These are phyloP conservation scores for Mayetiola destructor DNA, from an alignment of 2,888 invertebrate genomes.

Conservation along the genomic window DNA sequence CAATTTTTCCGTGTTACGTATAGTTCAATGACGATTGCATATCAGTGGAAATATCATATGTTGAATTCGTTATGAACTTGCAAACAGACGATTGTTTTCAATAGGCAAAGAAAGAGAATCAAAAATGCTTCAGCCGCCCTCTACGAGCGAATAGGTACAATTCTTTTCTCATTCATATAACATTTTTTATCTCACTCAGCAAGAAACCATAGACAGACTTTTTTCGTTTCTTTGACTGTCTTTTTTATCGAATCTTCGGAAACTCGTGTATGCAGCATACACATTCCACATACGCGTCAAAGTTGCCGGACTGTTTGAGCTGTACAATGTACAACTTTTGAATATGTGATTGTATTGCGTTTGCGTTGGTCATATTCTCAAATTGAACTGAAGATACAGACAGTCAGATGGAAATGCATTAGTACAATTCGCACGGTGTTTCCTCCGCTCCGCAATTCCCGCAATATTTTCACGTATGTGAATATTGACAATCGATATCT, in stretches of 20 bases:
- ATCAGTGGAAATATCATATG: too few species aligned
- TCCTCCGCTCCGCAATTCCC: too few species aligned
- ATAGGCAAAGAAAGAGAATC: too few species aligned
- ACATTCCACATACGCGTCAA: background rate
- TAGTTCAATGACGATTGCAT: too few species aligned
- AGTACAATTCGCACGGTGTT: background rate
- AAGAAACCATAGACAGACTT: background rate
- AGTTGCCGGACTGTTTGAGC: background rate
- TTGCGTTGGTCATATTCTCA: constrained; percentile 10
- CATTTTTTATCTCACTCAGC: constrained; percentile 1
- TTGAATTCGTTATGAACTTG: too few species aligned
- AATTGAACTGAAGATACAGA: background rate
- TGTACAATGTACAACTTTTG: background rate
- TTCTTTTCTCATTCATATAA: background rate
- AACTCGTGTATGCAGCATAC: too few species aligned
- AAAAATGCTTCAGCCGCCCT: background rate
- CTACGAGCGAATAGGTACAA: constrained; percentile 1
- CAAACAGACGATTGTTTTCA: too few species aligned
- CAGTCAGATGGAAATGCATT: background rate
- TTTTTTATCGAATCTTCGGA: background rate
- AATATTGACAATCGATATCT: too few species aligned
- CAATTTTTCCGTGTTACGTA: too few species aligned
- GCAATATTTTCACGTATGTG: too few species aligned
- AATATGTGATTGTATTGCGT: background rate
- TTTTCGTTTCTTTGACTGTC: background rate